Evolutionary conservation across 2,797 vertebrate species (phyloP), one percentile per base, ranked within the genome.

Genomic region (Tachyglossus aculeatus): DNA sequence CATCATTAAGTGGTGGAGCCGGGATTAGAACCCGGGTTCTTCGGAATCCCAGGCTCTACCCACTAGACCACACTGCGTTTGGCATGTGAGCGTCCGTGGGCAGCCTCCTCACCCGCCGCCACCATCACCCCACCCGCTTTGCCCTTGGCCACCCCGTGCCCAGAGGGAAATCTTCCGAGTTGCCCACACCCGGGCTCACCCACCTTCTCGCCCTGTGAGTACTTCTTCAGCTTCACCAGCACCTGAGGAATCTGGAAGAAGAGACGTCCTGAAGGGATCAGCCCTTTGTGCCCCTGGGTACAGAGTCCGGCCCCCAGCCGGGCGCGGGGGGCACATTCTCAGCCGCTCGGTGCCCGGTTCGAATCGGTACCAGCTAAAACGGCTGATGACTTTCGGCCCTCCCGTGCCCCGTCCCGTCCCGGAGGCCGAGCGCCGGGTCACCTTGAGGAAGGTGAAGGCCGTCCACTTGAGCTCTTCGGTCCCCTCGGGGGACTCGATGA

Each of bases 391-490:
- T 5, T 1, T 0, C 3, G 18, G 27, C 1, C 38, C 0, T 0
- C 27, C 27, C 9, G 14, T 0, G 13, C 15, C 12, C 3, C 0
- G 0, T 14, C 5, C 1, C 0, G 2, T 7, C 27, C 33, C 57
- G n/a, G n/a, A 13, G 29, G 9, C 18, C 2, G 34, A 0, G 15
- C 3, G 32, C 7, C 2, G 9, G 24, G 74, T 40, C 67, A 98
- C 97, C 94, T 99, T 99, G 41, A 99, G 95, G 86, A 99, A 99
- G 6, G 97, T 99, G 87, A 99, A 99, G 1, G 98, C 98, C 0
- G 98, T 99, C 98, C 98, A 99, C 85, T 99, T 99, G 29, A 99
- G 95, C 90, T 99, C 98, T 81, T 98, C 96, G 0, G 95, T 99
- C 67, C 98, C 98, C 90, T 99, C 97, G 0, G 97, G 98, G 67